Evolutionary conservation across 1,140 invertebrate species (phyloP).

Genomic region (Hormaphis cornu): DNA sequence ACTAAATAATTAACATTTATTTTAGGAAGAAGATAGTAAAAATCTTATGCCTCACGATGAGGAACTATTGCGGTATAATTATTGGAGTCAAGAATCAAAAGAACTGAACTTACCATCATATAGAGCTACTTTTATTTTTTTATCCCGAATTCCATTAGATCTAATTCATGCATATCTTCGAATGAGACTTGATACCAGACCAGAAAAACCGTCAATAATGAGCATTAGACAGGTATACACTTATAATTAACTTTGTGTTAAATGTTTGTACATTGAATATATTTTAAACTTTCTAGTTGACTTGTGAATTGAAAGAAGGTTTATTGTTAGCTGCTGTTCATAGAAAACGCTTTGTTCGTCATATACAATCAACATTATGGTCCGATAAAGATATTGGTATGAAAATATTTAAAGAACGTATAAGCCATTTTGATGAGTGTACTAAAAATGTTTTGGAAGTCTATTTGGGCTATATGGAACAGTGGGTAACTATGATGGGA

Average conservation of each 20-base stretch:
- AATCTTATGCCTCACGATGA: constrained; percentile 5
- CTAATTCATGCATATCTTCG: constrained; percentile 78
- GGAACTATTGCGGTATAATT: constrained; percentile 56
- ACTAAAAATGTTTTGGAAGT: constrained; percentile 63
- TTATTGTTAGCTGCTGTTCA: constrained; percentile 66
- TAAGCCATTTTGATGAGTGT: constrained; percentile 66
- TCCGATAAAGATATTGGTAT: constrained; percentile 50
- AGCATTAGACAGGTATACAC: constrained; percentile 62
- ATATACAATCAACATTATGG: constrained; percentile 26
- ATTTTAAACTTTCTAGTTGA: constrained; percentile 49
- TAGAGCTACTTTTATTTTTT: constrained; percentile 69
- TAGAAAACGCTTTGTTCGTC: constrained; percentile 42
- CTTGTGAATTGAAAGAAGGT: constrained; percentile 78
- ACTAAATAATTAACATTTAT: background rate
- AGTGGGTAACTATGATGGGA: constrained; percentile 59
- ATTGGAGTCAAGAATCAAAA: constrained; percentile 65
- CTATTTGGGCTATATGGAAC: constrained; percentile 64
- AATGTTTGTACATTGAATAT: background rate
- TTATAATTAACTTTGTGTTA: background rate
- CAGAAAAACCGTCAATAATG: constrained; percentile 69
- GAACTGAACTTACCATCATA: constrained; percentile 73
- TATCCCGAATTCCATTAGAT: constrained; percentile 70
- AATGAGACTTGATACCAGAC: constrained; percentile 72
- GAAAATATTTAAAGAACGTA: constrained; percentile 47
- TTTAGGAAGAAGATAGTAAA: constrained; percentile 19